Conservation (phyloP, 53 echinoderm and acorn worm genomes). For the Luidia sarsii region DNA sequence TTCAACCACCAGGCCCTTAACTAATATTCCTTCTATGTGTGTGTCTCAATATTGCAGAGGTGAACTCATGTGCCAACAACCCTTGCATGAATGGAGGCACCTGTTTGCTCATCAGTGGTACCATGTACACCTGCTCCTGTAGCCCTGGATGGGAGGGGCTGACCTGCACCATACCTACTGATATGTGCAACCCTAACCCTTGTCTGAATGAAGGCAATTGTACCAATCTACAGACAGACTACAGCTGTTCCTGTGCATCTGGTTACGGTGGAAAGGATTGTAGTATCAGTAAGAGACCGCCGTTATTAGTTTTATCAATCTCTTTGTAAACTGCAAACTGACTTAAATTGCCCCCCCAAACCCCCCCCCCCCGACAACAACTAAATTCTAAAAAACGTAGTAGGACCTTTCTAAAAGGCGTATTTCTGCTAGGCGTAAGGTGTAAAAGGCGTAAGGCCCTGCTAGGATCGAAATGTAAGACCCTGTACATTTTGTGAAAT, state of each 20-base stretch:
- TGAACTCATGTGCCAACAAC: slow-evolving; percentile 25
- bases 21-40: too few relatives aligned
- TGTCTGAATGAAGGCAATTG: slow-evolving; percentile 75
- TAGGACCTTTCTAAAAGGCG: too few relatives aligned
- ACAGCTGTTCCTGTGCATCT: slow-evolving; percentile 55
- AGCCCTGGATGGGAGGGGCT: slow-evolving; percentile 50
- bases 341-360: too few relatives aligned
- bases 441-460: too few relatives aligned
- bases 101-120: slow-evolving; percentile 10
- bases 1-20: too few relatives aligned
- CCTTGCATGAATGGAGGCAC: slow-evolving; percentile 47
- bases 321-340: too few relatives aligned
- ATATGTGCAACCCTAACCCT: slow-evolving; percentile 65
- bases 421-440: too few relatives aligned
- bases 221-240: slow-evolving; percentile 55
- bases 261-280: slow-evolving; percentile 65
- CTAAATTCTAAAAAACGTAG: too few relatives aligned
- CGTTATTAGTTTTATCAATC: not conserved
- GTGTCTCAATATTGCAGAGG: too few relatives aligned
- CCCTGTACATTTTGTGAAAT: too few relatives aligned
- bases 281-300: slow-evolving; percentile 44
- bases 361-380: too few relatives aligned
- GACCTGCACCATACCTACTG: slow-evolving; percentile 8
- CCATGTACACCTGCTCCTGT: slow-evolving; percentile 57
- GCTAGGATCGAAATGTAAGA: too few relatives aligned